Conservation (phyloP, 2,888 invertebrate species). For the Allophyes oxyacanthae region DNA sequence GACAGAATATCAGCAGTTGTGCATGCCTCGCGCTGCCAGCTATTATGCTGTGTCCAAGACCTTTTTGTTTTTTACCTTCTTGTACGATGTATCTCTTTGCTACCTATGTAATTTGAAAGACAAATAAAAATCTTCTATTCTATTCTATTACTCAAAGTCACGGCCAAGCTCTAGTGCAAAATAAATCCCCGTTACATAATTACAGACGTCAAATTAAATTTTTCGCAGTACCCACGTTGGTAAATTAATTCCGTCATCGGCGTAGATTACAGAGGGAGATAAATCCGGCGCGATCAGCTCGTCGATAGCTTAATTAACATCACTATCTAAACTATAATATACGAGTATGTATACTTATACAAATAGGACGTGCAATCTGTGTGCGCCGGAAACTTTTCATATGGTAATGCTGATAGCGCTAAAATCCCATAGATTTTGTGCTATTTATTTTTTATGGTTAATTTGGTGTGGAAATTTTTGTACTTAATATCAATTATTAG, state of each 20-base stretch:
- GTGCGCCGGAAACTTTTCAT: neutral
- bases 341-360: slow-evolving; percentile 24
- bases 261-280: slow-evolving; percentile 62
- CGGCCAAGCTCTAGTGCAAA: neutral
- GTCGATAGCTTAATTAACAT: slow-evolving; percentile 64
- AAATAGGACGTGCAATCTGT: slow-evolving; percentile 15
- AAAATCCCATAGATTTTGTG: neutral
- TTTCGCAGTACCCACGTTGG: slow-evolving; percentile 36
- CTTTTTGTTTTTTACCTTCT: too few relatives aligned
- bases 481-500: too few relatives aligned
- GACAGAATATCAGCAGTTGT: too few relatives aligned
- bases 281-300: slow-evolving; percentile 54
- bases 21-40: too few relatives aligned
- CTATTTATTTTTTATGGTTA: too few relatives aligned
- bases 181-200: slow-evolving; percentile 19
- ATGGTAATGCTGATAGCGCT: neutral
- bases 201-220: slow-evolving; percentile 36
- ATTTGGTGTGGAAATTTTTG: too few relatives aligned
- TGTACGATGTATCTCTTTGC: too few relatives aligned
- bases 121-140: too few relatives aligned
- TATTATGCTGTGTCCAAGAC: too few relatives aligned
- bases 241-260: slow-evolving; percentile 57
- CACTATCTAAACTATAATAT: slow-evolving; percentile 53
- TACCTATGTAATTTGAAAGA: too few relatives aligned
- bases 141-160: neutral